Percentiles rank a stretch among this genome's conserved stretches.
Conservation (phyloP, 2,888 invertebrate species). For the Cryptocephalus primarius region DNA sequence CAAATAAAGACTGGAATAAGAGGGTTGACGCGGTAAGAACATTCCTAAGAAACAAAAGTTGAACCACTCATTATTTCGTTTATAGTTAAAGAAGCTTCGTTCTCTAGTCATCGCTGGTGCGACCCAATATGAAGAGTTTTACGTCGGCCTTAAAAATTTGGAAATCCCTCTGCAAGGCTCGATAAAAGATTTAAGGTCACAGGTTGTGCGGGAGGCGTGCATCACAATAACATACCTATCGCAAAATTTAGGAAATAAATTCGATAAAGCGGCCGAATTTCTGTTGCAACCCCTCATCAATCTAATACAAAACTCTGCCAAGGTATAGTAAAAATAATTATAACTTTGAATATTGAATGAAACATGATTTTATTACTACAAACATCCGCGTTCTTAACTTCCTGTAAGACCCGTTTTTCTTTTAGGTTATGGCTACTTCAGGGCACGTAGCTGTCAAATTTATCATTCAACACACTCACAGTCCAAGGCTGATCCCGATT, state of each 20-base stretch:
- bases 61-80: constrained; percentile 17
- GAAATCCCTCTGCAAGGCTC: constrained; percentile 73
- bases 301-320: constrained; percentile 90
- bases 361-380: not conserved
- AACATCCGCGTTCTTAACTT: not conserved
- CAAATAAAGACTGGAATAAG: constrained; percentile 87
- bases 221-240: constrained; percentile 89
- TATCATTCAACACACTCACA: constrained; percentile 75
- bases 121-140: constrained; percentile 57
- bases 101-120: constrained; percentile 75
- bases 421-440: constrained; percentile 77
- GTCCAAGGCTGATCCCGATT: constrained; percentile 68
- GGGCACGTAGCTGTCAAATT: constrained; percentile 79
- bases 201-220: constrained; percentile 91
- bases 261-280: constrained; percentile 77
- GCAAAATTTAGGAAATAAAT: constrained; percentile 68
- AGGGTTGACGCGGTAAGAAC: constrained; percentile 74
- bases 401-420: no score
- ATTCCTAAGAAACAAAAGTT: not conserved
- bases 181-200: constrained; percentile 79
- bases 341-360: constrained; percentile 2
- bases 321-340: constrained; percentile 46
- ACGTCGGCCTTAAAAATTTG: constrained; percentile 62
- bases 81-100: constrained; percentile 74
- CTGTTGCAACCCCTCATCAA: constrained; percentile 76